These are phyloP conservation scores for Monodelphis domestica DNA, from an alignment of 2,797 vertebrate species.

Conservation along the genomic window DNA sequence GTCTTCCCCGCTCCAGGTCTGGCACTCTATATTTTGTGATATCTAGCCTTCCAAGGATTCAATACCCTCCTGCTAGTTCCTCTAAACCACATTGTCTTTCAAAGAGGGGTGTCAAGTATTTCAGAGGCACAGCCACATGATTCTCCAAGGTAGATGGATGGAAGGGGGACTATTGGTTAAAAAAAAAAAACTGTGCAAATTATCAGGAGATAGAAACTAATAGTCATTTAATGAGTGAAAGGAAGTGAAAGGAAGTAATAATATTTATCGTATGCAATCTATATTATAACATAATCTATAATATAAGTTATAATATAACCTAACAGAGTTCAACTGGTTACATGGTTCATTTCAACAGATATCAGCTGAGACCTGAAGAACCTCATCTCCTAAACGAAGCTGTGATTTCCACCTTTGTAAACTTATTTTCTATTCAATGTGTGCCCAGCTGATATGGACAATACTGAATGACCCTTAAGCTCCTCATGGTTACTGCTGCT, in stretches of 20 bases:
- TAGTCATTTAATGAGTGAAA: background rate
- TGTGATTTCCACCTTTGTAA: background rate
- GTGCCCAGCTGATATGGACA: background rate
- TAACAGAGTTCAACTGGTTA: background rate
- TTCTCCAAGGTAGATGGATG: background rate
- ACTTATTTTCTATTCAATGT: background rate
- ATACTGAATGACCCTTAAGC: background rate
- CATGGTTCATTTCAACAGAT: background rate
- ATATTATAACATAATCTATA: no score
- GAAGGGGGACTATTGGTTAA: background rate
- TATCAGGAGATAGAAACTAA: background rate
- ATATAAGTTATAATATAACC: no score
- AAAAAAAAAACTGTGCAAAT: background rate
- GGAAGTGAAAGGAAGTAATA: background rate
- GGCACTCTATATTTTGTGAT: no score
- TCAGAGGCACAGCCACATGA: background rate
- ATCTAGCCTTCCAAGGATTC: no score
- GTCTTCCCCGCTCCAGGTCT: no score
- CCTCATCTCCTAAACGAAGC: background rate
- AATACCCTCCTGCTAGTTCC: background rate
- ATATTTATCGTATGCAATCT: no score
- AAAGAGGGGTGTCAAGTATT: background rate
- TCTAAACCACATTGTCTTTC: background rate
- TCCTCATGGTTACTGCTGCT: conserved; percentile 1
- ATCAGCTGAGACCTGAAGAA: background rate